phyloP scores from a whole-genome alignment of 1,140 invertebrate species.

The Druon quercuslanigerum region DNA sequence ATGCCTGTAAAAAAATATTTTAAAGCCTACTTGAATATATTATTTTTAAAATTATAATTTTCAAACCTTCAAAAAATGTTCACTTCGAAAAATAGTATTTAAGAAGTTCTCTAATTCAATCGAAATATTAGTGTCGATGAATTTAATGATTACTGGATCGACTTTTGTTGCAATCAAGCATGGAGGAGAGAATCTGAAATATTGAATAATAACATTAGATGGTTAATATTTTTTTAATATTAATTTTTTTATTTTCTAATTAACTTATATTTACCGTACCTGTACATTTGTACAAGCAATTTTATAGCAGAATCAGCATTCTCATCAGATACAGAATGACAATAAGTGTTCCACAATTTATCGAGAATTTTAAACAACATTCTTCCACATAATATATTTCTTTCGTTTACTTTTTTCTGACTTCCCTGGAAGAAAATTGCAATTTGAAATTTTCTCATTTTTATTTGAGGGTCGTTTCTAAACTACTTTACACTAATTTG shows the following conservation, averaged over 20 bases:
- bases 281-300: conserved; percentile 56
- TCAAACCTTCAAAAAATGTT: conserved; percentile 57
- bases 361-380: conserved; percentile 63
- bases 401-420: conserved; percentile 49
- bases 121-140: conserved; percentile 49
- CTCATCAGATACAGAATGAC: conserved; percentile 47
- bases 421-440: conserved; percentile 46
- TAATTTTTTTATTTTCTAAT: conserved; percentile 29
- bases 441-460: conserved; percentile 6
- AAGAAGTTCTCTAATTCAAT: conserved; percentile 51
- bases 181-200: conserved; percentile 54
- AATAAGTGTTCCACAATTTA: conserved; percentile 58
- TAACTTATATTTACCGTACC: conserved; percentile 44
- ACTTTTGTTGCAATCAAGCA: conserved; percentile 44
- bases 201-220: not conserved
- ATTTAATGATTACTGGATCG: conserved; percentile 47
- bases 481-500: too few species aligned
- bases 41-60: conserved; percentile 24
- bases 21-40: not conserved
- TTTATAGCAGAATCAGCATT: conserved; percentile 49
- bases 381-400: conserved; percentile 50
- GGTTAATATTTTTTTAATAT: not conserved
- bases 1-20: conserved; percentile 50
- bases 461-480: too few species aligned
- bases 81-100: conserved; percentile 49